Conservation (phyloP, 2,888 invertebrate genomes). For the Eilema griseolum region DNA sequence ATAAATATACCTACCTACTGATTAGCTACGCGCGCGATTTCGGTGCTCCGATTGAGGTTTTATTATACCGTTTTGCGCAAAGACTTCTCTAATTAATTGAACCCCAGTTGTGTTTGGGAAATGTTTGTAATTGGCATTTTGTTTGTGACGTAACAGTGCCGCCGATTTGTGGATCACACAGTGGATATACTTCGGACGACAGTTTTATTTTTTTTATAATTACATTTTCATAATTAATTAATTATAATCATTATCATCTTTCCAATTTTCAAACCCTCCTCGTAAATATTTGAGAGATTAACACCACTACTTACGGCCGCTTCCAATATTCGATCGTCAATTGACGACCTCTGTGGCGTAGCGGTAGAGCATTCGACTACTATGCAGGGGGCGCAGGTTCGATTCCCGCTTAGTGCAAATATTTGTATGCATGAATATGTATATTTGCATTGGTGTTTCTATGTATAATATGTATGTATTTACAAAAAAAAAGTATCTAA, state of each 20-base stretch:
- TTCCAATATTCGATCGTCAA: too few relatives aligned
- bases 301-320: too few relatives aligned
- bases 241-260: slow-evolving; percentile 52
- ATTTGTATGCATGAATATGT: too few relatives aligned
- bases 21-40: slow-evolving; percentile 12
- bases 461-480: too few relatives aligned
- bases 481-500: too few relatives aligned
- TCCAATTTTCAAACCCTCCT: slow-evolving; percentile 62
- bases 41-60: slow-evolving; percentile 18
- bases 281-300: slow-evolving; percentile 79
- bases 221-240: slow-evolving; percentile 54
- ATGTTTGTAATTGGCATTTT: slow-evolving; percentile 85
- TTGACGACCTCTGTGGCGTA: too few relatives aligned
- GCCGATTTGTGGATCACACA: slow-evolving; percentile 72
- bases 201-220: slow-evolving; percentile 66
- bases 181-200: slow-evolving; percentile 77
- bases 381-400: too few relatives aligned
- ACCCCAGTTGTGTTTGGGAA: slow-evolving; percentile 66
- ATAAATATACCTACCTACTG: slow-evolving; percentile 48
- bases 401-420: too few relatives aligned
- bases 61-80: background rate
- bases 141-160: slow-evolving; percentile 83
- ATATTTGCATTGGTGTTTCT: too few relatives aligned
- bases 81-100: slow-evolving; percentile 28
- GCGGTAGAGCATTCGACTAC: too few relatives aligned